Percentiles rank a stretch among this genome's conserved stretches.
Evolutionary conservation across 2,888 invertebrate genomes (phyloP).

Genomic region (Eristalis tenax): DNA sequence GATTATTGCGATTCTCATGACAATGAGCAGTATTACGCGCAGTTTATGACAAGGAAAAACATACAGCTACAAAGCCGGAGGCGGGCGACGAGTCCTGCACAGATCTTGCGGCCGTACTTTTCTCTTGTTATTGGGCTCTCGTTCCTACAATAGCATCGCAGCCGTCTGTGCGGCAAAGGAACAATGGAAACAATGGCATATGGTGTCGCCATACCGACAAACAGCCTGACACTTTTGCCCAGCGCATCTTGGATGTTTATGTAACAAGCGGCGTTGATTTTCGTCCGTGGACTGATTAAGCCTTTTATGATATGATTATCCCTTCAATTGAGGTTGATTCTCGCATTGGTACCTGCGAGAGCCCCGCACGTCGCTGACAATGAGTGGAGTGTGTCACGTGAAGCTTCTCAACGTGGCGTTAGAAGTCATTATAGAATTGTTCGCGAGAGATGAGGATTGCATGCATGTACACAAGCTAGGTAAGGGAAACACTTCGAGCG

Average conservation of each 20-base stretch:
- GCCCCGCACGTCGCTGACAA: too few species aligned
- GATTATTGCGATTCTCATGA: neutral
- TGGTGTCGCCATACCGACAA: conserved; percentile 40
- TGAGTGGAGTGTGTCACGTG: too few species aligned
- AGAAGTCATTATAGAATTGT: too few species aligned
- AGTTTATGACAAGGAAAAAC: neutral
- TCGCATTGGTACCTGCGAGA: neutral
- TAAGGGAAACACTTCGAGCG: too few species aligned
- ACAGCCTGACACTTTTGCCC: neutral
- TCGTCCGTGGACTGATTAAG: neutral
- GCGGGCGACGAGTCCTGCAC: neutral
- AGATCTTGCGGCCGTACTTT: neutral
- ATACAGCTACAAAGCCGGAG: neutral
- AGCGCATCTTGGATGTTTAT: neutral
- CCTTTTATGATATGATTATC: neutral
- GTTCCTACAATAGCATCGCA: neutral
- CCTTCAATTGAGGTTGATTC: neutral
- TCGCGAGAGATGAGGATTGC: too few species aligned
- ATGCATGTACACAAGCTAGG: too few species aligned
- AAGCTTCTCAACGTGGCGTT: too few species aligned
- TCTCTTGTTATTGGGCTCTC: neutral
- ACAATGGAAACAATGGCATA: conserved; percentile 19
- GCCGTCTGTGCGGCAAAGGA: neutral
- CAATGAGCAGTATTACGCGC: neutral
- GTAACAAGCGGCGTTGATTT: neutral